phyloP scores from a whole-genome alignment of 1,140 invertebrate species.

The Agrilus planipennis region DNA sequence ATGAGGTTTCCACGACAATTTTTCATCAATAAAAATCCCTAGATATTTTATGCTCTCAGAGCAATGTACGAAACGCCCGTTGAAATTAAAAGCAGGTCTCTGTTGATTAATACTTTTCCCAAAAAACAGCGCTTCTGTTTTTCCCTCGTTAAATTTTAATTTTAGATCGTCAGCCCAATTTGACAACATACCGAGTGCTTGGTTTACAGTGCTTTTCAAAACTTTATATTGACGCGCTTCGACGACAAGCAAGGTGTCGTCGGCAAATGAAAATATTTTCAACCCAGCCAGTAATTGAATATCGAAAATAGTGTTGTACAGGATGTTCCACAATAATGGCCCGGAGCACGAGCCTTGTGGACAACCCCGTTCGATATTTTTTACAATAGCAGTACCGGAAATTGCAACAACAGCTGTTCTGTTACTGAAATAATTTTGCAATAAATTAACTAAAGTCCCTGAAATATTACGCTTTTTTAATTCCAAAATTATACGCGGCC shows the following conservation, averaged over 20 bases:
- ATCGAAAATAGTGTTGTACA: slow-evolving; percentile 16
- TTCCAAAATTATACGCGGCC: no score
- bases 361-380: no score
- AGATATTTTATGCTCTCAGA: neutral
- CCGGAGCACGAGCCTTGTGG: slow-evolving; percentile 25
- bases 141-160: neutral
- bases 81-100: neutral
- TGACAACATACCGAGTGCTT: neutral
- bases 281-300: neutral
- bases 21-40: neutral
- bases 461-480: no score
- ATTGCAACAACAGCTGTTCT: no score
- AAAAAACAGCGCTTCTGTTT: neutral
- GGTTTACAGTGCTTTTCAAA: neutral
- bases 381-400: no score
- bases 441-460: no score
- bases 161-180: neutral
- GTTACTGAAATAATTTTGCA: no score
- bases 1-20: neutral
- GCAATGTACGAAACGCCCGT: neutral
- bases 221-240: neutral
- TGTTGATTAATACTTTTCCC: neutral
- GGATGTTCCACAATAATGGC: slow-evolving; percentile 17
- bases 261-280: neutral
- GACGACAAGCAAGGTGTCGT: slow-evolving; percentile 4